Evolutionary conservation across 1,140 invertebrate species (phyloP).

Genomic region (Nomia melanderi): DNA sequence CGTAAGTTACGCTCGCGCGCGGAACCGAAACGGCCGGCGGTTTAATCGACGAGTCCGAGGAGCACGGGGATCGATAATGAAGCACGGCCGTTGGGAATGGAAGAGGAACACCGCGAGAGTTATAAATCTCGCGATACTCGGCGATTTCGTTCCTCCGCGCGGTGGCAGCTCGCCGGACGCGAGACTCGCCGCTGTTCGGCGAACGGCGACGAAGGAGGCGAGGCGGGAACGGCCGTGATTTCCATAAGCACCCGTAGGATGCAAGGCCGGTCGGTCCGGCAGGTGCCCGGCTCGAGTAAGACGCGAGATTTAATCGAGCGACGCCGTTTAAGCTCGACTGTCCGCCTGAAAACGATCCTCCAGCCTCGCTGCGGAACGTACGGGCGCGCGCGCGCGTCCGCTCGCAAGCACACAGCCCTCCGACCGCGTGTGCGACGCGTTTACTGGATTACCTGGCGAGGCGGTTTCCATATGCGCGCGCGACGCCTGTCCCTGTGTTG

Average conservation of each 20-base stretch:
- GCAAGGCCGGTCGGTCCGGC: background rate
- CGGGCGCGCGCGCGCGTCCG: too few species aligned
- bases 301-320: constrained; percentile 24
- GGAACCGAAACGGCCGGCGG: too few species aligned
- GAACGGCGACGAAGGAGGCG: background rate
- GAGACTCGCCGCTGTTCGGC: too few species aligned
- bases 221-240: background rate
- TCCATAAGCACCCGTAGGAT: background rate
- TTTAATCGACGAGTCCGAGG: too few species aligned
- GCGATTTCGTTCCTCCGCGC: too few species aligned
- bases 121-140: too few species aligned
- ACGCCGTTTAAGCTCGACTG: constrained; percentile 28
- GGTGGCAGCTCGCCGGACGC: too few species aligned
- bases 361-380: background rate
- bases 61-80: too few species aligned
- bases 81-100: too few species aligned
- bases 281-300: background rate
- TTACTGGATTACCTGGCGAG: constrained; percentile 56
- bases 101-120: too few species aligned
- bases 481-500: constrained; percentile 37
- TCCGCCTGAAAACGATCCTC: background rate
- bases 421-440: constrained; percentile 23
- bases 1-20: background rate
- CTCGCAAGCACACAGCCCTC: too few species aligned
- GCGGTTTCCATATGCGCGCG: constrained; percentile 41